Percentiles rank a stretch among this genome's conserved stretches.
Evolutionary conservation across 2,797 vertebrate species (phyloP).

Genomic region (Catharus ustulatus): DNA sequence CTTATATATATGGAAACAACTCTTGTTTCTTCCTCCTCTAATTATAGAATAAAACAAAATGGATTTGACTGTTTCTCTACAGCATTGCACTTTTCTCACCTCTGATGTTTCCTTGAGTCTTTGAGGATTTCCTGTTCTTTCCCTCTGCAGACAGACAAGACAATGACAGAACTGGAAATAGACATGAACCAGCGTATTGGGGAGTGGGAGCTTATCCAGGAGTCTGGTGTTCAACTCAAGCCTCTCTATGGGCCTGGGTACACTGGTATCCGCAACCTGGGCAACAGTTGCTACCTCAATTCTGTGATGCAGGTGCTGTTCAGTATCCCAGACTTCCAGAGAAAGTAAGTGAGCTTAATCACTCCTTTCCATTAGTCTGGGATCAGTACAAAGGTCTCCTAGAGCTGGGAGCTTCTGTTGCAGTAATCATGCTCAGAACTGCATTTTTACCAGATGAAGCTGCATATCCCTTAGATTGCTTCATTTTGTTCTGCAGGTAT

Average conservation of each 20-base stretch:
- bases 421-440: neutral
- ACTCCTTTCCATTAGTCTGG: neutral
- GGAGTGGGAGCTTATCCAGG: conserved; percentile 98
- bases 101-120: neutral
- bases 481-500: conserved; percentile 79
- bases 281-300: conserved; percentile 99
- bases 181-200: conserved; percentile 98
- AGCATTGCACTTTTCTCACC: neutral
- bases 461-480: neutral
- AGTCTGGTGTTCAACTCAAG: conserved; percentile 90
- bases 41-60: neutral
- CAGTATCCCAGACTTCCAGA: conserved; percentile 97
- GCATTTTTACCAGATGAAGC: neutral
- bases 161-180: conserved; percentile 98
- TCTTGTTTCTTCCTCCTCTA: neutral
- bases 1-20: neutral
- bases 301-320: conserved; percentile 99
- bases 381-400: neutral
- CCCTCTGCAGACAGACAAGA: conserved; percentile 89
- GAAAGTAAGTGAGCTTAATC: conserved; percentile 83
- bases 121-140: neutral
- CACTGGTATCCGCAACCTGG: conserved; percentile 97
- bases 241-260: conserved; percentile 91
- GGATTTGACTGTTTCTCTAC: neutral
- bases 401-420: neutral